Conservation (phyloP, 2,888 invertebrate species). For the Bombylius major region DNA sequence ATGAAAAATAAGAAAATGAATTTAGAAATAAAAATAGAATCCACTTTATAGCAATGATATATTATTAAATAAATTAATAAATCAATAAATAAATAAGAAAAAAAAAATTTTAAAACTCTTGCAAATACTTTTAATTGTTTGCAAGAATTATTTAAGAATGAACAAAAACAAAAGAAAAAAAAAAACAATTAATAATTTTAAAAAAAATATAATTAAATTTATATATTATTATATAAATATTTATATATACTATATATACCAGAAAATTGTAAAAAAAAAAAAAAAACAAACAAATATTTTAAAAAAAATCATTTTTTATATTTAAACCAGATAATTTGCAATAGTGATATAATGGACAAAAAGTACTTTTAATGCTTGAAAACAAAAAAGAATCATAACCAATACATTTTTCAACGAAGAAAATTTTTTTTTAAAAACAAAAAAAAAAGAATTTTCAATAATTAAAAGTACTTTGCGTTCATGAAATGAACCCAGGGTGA, state of each 20-base stretch:
- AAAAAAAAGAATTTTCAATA: no score
- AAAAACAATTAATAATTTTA: not conserved
- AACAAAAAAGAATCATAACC: no score
- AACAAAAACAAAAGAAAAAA: constrained; percentile 2
- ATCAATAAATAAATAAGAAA: not conserved
- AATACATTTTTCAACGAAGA: no score
- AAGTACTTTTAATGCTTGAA: no score
- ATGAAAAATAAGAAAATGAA: constrained; percentile 1
- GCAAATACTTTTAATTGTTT: constrained; percentile 27
- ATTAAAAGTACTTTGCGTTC: not conserved
- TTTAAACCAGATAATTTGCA: constrained; percentile 29
- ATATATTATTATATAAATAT: no score
- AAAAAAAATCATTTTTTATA: constrained; percentile 16
- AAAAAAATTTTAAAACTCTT: constrained; percentile 16
- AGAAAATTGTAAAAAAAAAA: not conserved
- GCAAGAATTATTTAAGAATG: constrained; percentile 13
- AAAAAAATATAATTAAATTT: no score
- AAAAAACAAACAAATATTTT: no score
- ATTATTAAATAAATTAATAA: not conserved
- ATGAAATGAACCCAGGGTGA: constrained; percentile 5
- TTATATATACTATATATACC: no score
- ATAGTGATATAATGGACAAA: constrained; percentile 17
- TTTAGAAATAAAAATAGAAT: no score
- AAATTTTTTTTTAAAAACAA: no score
- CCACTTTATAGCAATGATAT: no score